Evolutionary conservation across 2,888 invertebrate species (phyloP), one percentile per base, ranked within the genome.

Genomic region (Harpalus rufipes): DNA sequence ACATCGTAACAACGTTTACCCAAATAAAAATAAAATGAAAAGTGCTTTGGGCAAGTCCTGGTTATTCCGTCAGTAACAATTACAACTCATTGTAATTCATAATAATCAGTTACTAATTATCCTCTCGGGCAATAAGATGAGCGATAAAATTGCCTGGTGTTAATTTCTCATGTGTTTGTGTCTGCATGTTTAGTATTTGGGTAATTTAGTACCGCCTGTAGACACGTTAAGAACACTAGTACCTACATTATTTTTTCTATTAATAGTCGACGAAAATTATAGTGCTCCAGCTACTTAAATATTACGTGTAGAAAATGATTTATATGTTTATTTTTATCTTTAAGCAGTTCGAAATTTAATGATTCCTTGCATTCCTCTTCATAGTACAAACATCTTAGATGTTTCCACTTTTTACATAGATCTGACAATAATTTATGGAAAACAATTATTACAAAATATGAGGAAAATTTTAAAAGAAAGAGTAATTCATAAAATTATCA

Each of bases 311-410:
- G 76, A 78, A 78, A 78, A 78, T 78, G 56, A 78, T 78, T 78
- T 78, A 78, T 78, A 58, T 78, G 32, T 51, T 56, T 78, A 78
- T 78, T 78, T 78, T 78, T 78, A 78, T 78, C 78, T 78, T 25
- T 16, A 21, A 51, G 44, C 78, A 58, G 21, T 56, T 78, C 58
- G 18, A 21, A 78, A 56, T 68, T 58, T 78, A 78, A 78, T 78
- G 56, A 78, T 32, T 8, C 32, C 7, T 76, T 58, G 56, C 78
- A 58, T 78, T 58, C 78, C 39, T 68, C 14, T 68, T 39, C 39
- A 68, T 1, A n/a, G 68, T 25, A 78, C 78, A 78, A 56, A 8
- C 32, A 56, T 7, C 25, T 56, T 12, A 14, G 39, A 32, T 25
- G 65, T 44, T 78, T 32, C 21, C 58, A 25, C 56, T 51, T 21